phyloP scores from a whole-genome alignment of 2,888 invertebrate species.

The Rhingia campestris region DNA sequence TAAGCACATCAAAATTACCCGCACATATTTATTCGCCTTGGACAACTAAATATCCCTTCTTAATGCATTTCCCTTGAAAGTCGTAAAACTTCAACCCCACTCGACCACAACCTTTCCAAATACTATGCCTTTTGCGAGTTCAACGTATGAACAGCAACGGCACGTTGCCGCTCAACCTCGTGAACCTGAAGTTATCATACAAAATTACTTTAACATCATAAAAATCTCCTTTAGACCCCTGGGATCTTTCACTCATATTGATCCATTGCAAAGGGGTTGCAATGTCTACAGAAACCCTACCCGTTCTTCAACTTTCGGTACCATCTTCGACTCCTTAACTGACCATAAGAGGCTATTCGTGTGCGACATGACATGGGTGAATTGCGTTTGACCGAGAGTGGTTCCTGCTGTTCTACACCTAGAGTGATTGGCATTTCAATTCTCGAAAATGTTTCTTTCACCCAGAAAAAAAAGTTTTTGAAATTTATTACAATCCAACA shows the following conservation, averaged over 20 bases:
- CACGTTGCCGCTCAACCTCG: conserved; percentile 47
- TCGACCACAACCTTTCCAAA: conserved; percentile 48
- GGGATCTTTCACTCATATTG: conserved; percentile 21
- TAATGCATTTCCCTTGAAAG: neutral
- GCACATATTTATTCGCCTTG: too few species aligned
- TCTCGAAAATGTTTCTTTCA: conserved; percentile 42
- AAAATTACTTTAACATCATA: conserved; percentile 40
- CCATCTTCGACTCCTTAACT: conserved; percentile 35
- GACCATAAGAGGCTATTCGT: conserved; percentile 52
- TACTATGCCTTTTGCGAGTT: neutral
- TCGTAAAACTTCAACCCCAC: neutral
- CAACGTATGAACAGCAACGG: conserved; percentile 34
- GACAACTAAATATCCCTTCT: too few species aligned
- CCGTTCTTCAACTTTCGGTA: conserved; percentile 14
- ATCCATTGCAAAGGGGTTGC: conserved; percentile 38
- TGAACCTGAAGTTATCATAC: conserved; percentile 53
- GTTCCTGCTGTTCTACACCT: conserved; percentile 27
- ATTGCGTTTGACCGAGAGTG: conserved; percentile 65
- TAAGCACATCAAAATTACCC: too few species aligned
- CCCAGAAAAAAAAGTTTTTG: neutral
- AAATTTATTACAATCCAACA: conserved; percentile 59
- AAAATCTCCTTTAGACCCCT: conserved; percentile 28
- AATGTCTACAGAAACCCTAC: neutral
- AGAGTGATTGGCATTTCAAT: conserved; percentile 68
- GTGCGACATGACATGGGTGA: conserved; percentile 61